A percentile compares a stretch with the other conserved stretches of the same genome.
Evolutionary conservation across 1,140 invertebrate genomes (phyloP).

Genomic region (Heliconius congener): DNA sequence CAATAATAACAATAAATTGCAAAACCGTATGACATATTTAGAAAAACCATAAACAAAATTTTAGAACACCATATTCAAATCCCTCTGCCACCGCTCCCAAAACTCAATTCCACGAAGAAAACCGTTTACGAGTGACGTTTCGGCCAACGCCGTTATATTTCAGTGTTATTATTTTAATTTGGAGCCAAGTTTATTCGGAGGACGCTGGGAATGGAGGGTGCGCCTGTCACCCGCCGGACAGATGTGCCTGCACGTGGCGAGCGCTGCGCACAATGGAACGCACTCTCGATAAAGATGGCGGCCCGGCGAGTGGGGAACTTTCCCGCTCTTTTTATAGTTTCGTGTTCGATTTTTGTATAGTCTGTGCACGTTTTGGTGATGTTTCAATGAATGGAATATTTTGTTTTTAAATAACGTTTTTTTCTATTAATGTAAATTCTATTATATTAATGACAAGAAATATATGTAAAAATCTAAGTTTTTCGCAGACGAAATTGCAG

Average conservation of each 20-base stretch:
- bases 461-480: no score
- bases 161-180: constrained; percentile 21
- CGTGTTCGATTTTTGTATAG: constrained; percentile 23
- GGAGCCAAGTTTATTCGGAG: constrained; percentile 31
- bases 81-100: neutral
- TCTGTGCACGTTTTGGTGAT: neutral
- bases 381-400: neutral
- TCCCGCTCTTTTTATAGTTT: constrained; percentile 69
- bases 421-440: neutral
- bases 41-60: neutral
- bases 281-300: constrained; percentile 62
- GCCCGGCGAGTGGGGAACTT: constrained; percentile 55
- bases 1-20: no score
- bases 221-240: constrained; percentile 62
- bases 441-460: neutral
- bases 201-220: constrained; percentile 59
- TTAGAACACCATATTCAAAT: neutral
- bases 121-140: neutral
- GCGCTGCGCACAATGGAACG: constrained; percentile 69
- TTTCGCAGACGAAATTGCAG: no score
- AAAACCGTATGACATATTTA: neutral
- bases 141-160: constrained; percentile 4
- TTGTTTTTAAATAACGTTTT: neutral
- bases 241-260: constrained; percentile 77
- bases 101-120: neutral